Evolutionary conservation across 2,113 vertebrate species (phyloP).

Genomic region (Tachuris rubrigastra): DNA sequence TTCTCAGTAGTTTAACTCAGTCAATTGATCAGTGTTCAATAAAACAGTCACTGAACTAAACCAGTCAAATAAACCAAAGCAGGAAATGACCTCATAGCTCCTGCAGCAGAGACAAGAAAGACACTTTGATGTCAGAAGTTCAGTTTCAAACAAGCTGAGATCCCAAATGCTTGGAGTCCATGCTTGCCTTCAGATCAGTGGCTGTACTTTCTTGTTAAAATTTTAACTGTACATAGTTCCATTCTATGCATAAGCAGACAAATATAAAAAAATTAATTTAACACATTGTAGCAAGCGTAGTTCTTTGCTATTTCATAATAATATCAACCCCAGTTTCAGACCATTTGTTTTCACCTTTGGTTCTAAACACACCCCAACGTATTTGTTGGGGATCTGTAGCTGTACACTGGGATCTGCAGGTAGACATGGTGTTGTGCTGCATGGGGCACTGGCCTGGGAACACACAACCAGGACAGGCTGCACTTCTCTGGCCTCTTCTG

Average conservation of each 20-base stretch:
- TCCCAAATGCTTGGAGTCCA: background rate
- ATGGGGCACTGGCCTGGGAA: rapidly evolving
- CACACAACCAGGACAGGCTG: background rate
- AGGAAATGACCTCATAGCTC: background rate
- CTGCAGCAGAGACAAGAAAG: background rate
- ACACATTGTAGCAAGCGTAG: background rate
- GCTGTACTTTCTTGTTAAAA: background rate
- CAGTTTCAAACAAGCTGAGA: background rate
- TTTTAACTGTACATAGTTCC: background rate
- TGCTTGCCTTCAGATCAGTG: background rate
- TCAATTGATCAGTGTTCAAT: background rate
- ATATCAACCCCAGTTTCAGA: background rate
- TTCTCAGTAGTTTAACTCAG: background rate
- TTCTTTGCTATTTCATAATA: background rate
- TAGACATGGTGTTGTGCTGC: rapidly evolving
- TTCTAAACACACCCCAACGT: rapidly evolving
- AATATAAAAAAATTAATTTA: background rate
- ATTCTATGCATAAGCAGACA: background rate
- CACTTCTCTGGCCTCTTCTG: background rate
- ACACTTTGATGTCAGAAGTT: background rate
- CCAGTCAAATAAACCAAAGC: background rate
- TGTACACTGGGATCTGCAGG: rapidly evolving
- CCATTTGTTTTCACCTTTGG: background rate
- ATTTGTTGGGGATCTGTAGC: background rate
- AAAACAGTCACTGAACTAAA: background rate